Conservation (phyloP, 2,888 invertebrate species). For the Tiphia femorata region DNA sequence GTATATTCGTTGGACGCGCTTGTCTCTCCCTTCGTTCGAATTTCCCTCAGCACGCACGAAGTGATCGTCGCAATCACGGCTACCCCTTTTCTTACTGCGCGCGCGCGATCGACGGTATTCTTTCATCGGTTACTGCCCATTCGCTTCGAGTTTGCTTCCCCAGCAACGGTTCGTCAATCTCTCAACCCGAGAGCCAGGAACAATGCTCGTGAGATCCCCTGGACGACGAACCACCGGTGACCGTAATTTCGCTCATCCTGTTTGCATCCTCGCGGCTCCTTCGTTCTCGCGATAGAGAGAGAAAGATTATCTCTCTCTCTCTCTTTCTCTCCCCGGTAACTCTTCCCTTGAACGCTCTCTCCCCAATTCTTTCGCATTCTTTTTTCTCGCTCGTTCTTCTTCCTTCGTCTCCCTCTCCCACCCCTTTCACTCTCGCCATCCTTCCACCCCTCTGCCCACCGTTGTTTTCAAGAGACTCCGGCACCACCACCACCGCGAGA, state of each 20-base stretch:
- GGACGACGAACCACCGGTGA: slow-evolving; percentile 35
- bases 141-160: slow-evolving; percentile 5
- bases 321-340: no score
- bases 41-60: no score
- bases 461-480: slow-evolving; percentile 15
- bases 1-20: background rate
- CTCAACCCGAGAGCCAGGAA: slow-evolving; percentile 14
- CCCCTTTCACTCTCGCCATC: background rate
- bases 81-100: no score
- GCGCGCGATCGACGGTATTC: background rate
- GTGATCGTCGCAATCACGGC: no score
- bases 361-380: no score
- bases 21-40: no score
- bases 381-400: slow-evolving; percentile 18
- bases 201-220: slow-evolving; percentile 15
- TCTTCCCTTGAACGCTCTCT: no score
- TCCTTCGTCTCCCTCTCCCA: background rate
- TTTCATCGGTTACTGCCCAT: slow-evolving; percentile 4
- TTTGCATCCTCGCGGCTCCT: slow-evolving; percentile 19
- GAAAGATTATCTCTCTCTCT: no score
- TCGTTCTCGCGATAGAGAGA: no score
- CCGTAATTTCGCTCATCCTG: slow-evolving; percentile 37
- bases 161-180: slow-evolving; percentile 25
- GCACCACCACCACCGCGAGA: slow-evolving; percentile 15
- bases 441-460: slow-evolving; percentile 1